Evolutionary conservation across 2,888 invertebrate genomes (phyloP).

Genomic region (Drosophila tripunctata): DNA sequence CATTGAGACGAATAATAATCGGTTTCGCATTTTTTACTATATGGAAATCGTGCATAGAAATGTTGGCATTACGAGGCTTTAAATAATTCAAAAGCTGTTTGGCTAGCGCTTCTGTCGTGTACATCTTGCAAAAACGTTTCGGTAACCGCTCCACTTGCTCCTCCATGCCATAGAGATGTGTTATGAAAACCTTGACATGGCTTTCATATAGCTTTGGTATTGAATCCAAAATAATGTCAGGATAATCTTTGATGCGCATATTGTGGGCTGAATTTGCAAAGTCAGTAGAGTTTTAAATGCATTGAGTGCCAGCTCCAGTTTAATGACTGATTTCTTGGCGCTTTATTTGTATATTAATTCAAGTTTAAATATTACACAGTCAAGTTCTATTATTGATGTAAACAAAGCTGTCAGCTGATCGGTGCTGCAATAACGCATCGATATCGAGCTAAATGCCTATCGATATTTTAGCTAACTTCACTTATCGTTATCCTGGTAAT

Average conservation of each 20-base stretch:
- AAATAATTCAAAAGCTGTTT: conserved; percentile 44
- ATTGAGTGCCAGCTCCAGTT: background rate
- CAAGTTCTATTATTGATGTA: background rate
- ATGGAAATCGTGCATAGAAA: conserved; percentile 40
- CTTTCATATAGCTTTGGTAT: conserved; percentile 62
- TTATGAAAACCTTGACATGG: conserved; percentile 53
- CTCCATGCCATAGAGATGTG: conserved; percentile 39
- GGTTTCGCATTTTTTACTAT: conserved; percentile 43
- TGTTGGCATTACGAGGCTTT: conserved; percentile 25
- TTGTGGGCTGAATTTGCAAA: conserved; percentile 4
- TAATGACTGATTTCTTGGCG: too few species aligned
- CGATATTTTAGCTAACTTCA: conserved; percentile 8
- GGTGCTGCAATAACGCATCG: background rate
- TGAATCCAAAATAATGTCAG: conserved; percentile 53
- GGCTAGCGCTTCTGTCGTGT: conserved; percentile 56
- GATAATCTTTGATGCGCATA: conserved; percentile 61
- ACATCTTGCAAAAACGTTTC: conserved; percentile 61
- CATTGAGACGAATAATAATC: conserved; percentile 40
- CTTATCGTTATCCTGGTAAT: background rate
- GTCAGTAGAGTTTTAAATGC: background rate
- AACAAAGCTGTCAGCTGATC: background rate
- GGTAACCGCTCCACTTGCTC: conserved; percentile 41
- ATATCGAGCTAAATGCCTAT: background rate
- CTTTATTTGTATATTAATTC: background rate
- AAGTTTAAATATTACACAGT: background rate